These are phyloP conservation scores for Mesorhabditis spiculigera DNA, from an alignment of 2,888 invertebrate species.

Conservation along the genomic window DNA sequence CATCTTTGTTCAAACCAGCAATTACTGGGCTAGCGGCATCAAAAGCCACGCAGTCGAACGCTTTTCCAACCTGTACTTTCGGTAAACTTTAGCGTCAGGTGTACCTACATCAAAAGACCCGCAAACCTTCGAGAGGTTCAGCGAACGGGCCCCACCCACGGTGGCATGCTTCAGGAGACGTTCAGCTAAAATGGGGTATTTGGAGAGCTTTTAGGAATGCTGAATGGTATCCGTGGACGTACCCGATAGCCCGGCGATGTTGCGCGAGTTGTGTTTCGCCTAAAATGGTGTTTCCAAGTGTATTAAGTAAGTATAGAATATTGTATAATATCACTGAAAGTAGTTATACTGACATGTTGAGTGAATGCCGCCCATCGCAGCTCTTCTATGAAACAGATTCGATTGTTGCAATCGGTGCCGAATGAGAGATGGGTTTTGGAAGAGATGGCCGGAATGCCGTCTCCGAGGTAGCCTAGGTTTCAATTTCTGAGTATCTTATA, in stretches of 20 bases:
- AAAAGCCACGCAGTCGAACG: constrained; percentile 47
- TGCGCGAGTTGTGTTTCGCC: constrained; percentile 41
- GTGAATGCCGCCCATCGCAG: constrained; percentile 55
- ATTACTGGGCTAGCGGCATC: constrained; percentile 29
- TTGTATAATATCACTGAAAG: not conserved
- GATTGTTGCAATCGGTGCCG: constrained; percentile 57
- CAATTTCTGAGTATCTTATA: not conserved
- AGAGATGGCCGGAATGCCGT: constrained; percentile 46
- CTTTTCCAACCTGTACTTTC: constrained; percentile 25
- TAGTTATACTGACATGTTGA: constrained; percentile 41
- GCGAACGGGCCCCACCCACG: constrained; percentile 45
- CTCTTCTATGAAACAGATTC: constrained; percentile 52
- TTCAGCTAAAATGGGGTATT: constrained; percentile 16
- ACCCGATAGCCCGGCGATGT: constrained; percentile 34
- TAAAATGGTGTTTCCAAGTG: too few species aligned
- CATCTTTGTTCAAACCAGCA: constrained; percentile 15
- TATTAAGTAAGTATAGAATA: too few species aligned
- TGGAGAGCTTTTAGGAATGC: not conserved
- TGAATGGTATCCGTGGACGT: not conserved
- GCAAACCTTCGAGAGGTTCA: constrained; percentile 27
- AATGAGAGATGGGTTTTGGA: constrained; percentile 38
- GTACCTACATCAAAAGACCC: constrained; percentile 33
- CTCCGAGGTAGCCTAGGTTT: constrained; percentile 49
- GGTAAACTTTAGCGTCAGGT: not conserved
- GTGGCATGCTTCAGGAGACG: constrained; percentile 46